phyloP scores from a whole-genome alignment of 1,140 invertebrate genomes.

The Atopsyche davidsoni region DNA sequence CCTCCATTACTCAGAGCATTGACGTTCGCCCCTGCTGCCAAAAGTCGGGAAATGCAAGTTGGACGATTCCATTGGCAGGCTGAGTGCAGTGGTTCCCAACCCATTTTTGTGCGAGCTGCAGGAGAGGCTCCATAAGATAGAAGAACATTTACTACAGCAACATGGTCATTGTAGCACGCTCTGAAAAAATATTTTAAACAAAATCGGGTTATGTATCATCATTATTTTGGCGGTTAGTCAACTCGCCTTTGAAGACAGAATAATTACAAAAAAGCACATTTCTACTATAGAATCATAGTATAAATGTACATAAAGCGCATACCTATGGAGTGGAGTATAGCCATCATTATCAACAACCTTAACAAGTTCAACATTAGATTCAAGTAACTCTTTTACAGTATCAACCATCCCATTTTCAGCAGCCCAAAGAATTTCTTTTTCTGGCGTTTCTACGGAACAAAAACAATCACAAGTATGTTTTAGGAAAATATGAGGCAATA shows the following conservation, averaged over 20 bases:
- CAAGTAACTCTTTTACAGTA: constrained; percentile 57
- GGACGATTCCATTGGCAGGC: constrained; percentile 87
- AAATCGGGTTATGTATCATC: neutral
- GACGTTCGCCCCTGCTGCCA: constrained; percentile 81
- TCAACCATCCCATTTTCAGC: constrained; percentile 75
- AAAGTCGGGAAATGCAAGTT: constrained; percentile 63
- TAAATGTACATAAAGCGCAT: neutral
- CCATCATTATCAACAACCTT: constrained; percentile 75
- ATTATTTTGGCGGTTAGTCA: neutral
- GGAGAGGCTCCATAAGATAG: constrained; percentile 69
- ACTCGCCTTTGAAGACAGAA: neutral
- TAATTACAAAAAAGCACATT: neutral
- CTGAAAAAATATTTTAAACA: constrained; percentile 51
- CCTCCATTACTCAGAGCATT: constrained; percentile 81
- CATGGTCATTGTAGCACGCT: constrained; percentile 85
- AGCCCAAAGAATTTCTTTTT: constrained; percentile 69
- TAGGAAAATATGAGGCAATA: neutral
- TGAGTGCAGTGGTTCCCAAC: constrained; percentile 91
- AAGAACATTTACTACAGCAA: constrained; percentile 69
- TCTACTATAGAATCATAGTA: neutral
- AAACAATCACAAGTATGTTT: constrained; percentile 1
- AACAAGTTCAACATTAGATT: constrained; percentile 56
- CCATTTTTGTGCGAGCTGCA: constrained; percentile 68
- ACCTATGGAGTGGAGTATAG: constrained; percentile 79
- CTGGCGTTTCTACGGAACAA: constrained; percentile 53